These are phyloP conservation scores for Xiphorhynchus elegans DNA, from an alignment of 2,113 vertebrate genomes.

Conservation along the genomic window DNA sequence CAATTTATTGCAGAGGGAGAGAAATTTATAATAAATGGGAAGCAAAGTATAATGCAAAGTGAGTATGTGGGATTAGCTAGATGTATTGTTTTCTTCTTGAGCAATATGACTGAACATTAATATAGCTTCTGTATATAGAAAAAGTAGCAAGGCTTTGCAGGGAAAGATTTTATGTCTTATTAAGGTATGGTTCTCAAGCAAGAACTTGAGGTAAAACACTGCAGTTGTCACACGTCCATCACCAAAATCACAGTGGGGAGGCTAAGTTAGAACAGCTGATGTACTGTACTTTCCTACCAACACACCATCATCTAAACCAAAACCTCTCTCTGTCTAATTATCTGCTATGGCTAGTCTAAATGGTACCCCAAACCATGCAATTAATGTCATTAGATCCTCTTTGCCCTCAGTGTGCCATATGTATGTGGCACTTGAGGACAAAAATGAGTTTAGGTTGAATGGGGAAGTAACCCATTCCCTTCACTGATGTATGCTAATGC, in stretches of 20 bases:
- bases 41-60: background rate
- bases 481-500: background rate
- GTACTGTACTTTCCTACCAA: background rate
- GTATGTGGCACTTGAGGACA: background rate
- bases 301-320: background rate
- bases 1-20: background rate
- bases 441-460: background rate
- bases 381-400: background rate
- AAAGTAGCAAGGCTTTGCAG: background rate
- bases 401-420: background rate
- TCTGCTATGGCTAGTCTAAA: background rate
- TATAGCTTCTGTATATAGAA: background rate
- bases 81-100: constrained; percentile 9
- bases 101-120: background rate
- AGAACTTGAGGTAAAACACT: background rate
- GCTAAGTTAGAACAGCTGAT: background rate
- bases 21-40: constrained; percentile 5
- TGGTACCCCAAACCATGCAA: background rate
- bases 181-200: background rate
- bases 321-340: background rate
- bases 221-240: background rate
- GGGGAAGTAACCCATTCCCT: background rate
- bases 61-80: background rate
- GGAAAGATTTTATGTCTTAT: background rate
- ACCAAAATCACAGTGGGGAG: background rate